Conservation (phyloP, 2,888 invertebrate species). For the Spisula solida region DNA sequence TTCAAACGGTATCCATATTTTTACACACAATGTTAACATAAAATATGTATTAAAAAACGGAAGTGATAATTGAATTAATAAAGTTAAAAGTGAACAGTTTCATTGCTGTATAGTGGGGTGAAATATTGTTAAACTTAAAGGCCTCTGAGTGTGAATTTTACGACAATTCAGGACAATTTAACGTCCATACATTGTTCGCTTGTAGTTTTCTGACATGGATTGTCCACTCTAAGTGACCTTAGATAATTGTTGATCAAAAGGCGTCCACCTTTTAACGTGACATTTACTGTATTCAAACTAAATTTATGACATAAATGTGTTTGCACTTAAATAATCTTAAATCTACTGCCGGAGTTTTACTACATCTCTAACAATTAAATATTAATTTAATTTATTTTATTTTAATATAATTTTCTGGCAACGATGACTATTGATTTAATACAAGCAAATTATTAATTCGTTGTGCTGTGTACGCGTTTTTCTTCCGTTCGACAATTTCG, state of each 20-base stretch:
- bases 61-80: too few species aligned
- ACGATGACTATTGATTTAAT: too few species aligned
- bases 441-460: too few species aligned
- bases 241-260: conserved; percentile 39
- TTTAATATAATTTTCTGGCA: neutral
- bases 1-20: too few species aligned
- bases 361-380: conserved; percentile 3
- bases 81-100: neutral
- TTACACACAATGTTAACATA: too few species aligned
- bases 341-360: neutral
- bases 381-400: neutral
- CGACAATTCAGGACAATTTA: conserved; percentile 27
- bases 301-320: conserved; percentile 42
- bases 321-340: conserved; percentile 30
- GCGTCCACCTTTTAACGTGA: conserved; percentile 41
- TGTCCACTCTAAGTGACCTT: conserved; percentile 48
- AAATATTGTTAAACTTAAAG: neutral
- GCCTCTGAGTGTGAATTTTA: conserved; percentile 47
- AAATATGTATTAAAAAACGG: too few species aligned
- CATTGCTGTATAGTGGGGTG: neutral
- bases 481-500: too few species aligned
- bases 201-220: conserved; percentile 41
- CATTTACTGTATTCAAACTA: conserved; percentile 38
- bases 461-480: too few species aligned
- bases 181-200: conserved; percentile 36